Conservation (phyloP, 2,113 vertebrate genomes). For the Solea senegalensis region DNA sequence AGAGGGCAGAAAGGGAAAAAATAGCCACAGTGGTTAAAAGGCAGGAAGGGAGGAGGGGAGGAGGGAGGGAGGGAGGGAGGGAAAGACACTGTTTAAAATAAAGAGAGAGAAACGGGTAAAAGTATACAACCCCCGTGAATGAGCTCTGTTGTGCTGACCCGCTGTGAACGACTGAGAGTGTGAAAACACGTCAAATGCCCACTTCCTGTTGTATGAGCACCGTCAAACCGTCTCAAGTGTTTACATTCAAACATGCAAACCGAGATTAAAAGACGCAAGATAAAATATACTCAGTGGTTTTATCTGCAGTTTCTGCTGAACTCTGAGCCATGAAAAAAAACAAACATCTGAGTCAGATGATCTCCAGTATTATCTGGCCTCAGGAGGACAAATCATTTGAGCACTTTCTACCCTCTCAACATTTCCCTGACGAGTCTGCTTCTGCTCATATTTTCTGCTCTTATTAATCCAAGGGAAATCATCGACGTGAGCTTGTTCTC, state of each 20-base stretch:
- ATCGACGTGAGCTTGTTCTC: background rate
- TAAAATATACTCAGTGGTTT: background rate
- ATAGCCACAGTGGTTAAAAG: conserved; percentile 29
- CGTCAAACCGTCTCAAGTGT: background rate
- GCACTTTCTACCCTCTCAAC: background rate
- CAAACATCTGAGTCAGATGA: conserved; percentile 27
- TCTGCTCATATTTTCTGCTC: background rate
- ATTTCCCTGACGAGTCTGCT: background rate
- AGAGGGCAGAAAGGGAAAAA: conserved; percentile 13
- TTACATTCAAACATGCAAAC: background rate
- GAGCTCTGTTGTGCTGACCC: conserved; percentile 29
- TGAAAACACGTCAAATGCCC: background rate
- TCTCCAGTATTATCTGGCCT: conserved; percentile 31
- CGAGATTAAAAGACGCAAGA: background rate
- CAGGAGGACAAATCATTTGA: conserved; percentile 19
- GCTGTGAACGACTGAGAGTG: conserved; percentile 3
- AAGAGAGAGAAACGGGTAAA: conserved; percentile 26
- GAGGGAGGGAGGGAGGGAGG: background rate
- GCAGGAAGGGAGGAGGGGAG: conserved; percentile 12
- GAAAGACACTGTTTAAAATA: background rate
- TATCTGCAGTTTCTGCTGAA: background rate
- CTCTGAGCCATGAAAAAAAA: no score
- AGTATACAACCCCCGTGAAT: conserved; percentile 15
- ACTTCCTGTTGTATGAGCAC: background rate
- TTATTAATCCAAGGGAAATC: background rate